These are phyloP conservation scores for Aphelocoma californica DNA, from an alignment of 2,797 vertebrate genomes.

Conservation along the genomic window DNA sequence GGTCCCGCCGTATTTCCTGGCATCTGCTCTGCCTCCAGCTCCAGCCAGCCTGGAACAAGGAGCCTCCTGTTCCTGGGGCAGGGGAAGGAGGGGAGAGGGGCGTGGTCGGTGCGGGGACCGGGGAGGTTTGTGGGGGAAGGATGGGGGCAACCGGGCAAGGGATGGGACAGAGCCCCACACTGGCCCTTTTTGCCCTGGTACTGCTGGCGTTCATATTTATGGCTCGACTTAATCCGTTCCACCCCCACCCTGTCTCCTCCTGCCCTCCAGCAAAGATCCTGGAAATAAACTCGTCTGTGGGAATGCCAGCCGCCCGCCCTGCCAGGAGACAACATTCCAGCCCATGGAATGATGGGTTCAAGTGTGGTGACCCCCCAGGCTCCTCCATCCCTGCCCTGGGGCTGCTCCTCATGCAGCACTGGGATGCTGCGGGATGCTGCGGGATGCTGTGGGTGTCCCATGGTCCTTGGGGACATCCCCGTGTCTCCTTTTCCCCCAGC, in stretches of 20 bases:
- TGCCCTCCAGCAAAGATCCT: not conserved
- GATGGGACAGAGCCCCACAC: fast-evolving
- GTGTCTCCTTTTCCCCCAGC: not conserved
- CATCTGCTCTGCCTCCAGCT: not conserved
- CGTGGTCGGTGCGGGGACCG: not conserved
- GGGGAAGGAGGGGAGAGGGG: not conserved
- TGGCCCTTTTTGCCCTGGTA: fast-evolving
- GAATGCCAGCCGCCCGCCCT: not conserved
- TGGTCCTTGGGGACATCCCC: fast-evolving
- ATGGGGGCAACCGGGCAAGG: not conserved
- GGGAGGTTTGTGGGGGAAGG: not conserved
- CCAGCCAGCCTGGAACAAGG: not conserved
- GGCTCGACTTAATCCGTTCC: fast-evolving
- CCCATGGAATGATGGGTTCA: fast-evolving
- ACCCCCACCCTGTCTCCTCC: not conserved
- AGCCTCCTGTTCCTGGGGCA: not conserved
- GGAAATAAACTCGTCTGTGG: not conserved
- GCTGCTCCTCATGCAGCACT: not conserved
- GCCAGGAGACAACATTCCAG: not conserved
- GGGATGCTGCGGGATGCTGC: not conserved
- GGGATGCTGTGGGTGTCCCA: not conserved
- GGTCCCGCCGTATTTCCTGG: not conserved
- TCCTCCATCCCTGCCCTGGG: not conserved
- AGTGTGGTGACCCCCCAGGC: fast-evolving
- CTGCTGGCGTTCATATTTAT: fast-evolving